These are phyloP conservation scores for Lepidocyrtoides sp. DNA, from an alignment of 2,888 invertebrate species.

Conservation along the genomic window DNA sequence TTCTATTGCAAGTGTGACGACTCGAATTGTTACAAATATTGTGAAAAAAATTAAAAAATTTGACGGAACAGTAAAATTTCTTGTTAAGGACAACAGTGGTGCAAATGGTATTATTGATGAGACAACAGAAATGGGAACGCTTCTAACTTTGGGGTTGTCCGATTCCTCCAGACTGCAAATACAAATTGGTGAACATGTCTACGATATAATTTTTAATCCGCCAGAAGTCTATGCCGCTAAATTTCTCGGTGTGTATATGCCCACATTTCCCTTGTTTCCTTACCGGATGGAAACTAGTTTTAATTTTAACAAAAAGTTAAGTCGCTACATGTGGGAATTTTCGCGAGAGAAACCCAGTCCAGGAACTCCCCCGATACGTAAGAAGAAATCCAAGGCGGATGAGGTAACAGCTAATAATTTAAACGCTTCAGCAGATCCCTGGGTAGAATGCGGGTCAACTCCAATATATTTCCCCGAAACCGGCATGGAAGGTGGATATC, in stretches of 20 bases:
- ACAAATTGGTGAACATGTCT: constrained; percentile 76
- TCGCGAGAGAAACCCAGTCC: constrained; percentile 46
- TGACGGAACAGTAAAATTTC: constrained; percentile 67
- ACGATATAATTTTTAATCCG: constrained; percentile 82
- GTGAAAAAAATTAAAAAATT: constrained; percentile 82
- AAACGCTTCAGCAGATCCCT: background rate
- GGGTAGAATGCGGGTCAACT: constrained; percentile 45
- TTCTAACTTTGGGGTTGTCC: background rate
- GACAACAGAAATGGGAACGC: background rate
- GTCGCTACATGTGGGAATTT: constrained; percentile 82
- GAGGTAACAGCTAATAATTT: background rate
- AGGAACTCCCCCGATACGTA: constrained; percentile 23
- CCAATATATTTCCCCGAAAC: constrained; percentile 72
- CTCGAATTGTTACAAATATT: constrained; percentile 81
- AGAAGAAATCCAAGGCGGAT: constrained; percentile 28
- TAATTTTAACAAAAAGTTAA: constrained; percentile 77
- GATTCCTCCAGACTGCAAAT: constrained; percentile 49
- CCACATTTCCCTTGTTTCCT: constrained; percentile 82
- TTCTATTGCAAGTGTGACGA: constrained; percentile 70
- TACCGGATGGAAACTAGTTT: constrained; percentile 81
- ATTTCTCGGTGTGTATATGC: constrained; percentile 71
- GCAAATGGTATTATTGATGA: background rate
- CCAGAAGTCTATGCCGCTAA: constrained; percentile 83
- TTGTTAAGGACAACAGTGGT: background rate
- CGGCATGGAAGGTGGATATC: constrained; percentile 62